Evolutionary conservation across 2,797 vertebrate species (phyloP).

Genomic region (Squalus acanthias): DNA sequence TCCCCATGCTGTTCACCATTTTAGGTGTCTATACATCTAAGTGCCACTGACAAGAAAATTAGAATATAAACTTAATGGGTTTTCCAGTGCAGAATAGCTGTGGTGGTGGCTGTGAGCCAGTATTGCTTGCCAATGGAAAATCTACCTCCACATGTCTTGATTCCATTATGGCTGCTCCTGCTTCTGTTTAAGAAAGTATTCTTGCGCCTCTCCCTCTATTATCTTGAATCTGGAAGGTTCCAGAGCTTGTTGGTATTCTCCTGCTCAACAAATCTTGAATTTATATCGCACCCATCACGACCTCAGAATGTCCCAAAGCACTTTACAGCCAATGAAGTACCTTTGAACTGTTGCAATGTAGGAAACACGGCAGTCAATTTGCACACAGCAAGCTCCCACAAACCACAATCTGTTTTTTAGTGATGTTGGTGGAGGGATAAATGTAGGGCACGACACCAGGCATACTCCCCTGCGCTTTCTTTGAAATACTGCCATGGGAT

Average conservation of each 20-base stretch:
- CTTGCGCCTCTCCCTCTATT: not conserved
- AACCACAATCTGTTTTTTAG: not conserved
- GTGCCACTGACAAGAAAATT: not conserved
- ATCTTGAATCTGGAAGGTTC: not conserved
- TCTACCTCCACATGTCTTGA: not conserved
- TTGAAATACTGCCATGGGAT: not conserved
- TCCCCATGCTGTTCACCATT: not conserved
- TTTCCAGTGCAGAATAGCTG: not conserved
- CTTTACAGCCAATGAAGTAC: not conserved
- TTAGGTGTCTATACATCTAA: not conserved
- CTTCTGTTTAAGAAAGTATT: not conserved
- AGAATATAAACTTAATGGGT: not conserved
- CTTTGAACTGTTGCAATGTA: not conserved
- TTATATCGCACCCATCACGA: not conserved
- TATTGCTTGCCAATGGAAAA: not conserved
- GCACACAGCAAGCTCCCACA: not conserved
- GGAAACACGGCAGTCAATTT: not conserved
- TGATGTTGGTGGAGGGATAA: not conserved
- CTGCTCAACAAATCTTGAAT: not conserved
- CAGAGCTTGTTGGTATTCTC: not conserved
- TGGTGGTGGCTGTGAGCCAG: not conserved
- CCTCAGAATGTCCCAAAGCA: not conserved
- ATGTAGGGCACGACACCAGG: no score
- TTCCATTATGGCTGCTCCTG: not conserved
- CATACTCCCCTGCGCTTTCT: no score